A percentile compares a stretch with the other conserved stretches of the same genome.
phyloP scores from a whole-genome alignment of 1,140 invertebrate species.

The Drosophila varians region DNA sequence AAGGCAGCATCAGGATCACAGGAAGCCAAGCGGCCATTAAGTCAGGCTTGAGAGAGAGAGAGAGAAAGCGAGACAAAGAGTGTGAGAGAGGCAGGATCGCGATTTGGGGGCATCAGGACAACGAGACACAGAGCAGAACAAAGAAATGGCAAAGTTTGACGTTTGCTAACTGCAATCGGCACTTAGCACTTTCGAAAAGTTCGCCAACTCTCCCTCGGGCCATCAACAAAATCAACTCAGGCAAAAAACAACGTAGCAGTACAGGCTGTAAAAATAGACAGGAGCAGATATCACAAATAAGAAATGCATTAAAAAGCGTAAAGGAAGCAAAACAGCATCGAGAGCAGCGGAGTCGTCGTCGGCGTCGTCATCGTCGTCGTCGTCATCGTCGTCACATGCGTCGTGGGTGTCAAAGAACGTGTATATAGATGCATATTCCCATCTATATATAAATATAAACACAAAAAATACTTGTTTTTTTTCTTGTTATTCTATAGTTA shows the following conservation, averaged over 20 bases:
- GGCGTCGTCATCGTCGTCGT: no score
- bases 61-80: no score
- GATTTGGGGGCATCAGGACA: neutral
- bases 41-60: neutral
- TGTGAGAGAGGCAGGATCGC: slow-evolving; percentile 8
- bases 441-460: slow-evolving; percentile 41
- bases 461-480: slow-evolving; percentile 41
- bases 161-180: slow-evolving; percentile 11
- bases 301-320: slow-evolving; percentile 10
- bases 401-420: slow-evolving; percentile 24
- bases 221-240: neutral
- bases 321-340: neutral
- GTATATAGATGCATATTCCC: slow-evolving; percentile 17
- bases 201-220: slow-evolving; percentile 27
- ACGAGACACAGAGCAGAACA: neutral
- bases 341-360: slow-evolving; percentile 8
- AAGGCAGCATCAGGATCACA: no score
- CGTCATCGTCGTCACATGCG: slow-evolving; percentile 20
- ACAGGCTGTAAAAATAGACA: slow-evolving; percentile 28
- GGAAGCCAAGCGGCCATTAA: no score
- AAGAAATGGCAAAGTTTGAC: slow-evolving; percentile 6
- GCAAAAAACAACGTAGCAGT: neutral
- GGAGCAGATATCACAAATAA: slow-evolving; percentile 1
- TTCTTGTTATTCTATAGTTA: slow-evolving; percentile 61
- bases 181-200: slow-evolving; percentile 21